Conservation (phyloP, 2,797 vertebrate genomes). For the Artibeus lituratus region DNA sequence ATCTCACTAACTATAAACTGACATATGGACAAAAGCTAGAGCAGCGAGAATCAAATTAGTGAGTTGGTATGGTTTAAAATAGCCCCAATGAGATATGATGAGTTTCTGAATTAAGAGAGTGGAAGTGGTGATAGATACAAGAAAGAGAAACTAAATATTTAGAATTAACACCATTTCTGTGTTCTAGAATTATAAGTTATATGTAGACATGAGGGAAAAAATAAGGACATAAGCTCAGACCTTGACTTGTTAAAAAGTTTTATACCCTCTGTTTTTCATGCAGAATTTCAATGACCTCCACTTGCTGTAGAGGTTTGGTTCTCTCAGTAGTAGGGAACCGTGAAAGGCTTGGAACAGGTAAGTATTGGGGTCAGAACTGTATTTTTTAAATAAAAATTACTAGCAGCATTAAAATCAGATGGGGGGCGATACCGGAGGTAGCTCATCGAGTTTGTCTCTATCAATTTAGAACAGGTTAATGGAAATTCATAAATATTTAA, state of each 20-base stretch:
- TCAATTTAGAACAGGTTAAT: background rate
- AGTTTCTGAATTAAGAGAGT: background rate
- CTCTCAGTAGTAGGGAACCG: background rate
- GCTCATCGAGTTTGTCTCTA: background rate
- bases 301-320: background rate
- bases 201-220: background rate
- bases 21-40: background rate
- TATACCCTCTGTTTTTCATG: background rate
- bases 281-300: background rate
- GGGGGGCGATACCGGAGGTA: fast-evolving
- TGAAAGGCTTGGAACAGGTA: background rate
- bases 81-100: background rate
- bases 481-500: background rate
- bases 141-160: background rate
- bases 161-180: background rate
- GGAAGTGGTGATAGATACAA: background rate
- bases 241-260: background rate
- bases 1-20: background rate
- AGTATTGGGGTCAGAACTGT: background rate
- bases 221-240: background rate
- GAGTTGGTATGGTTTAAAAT: background rate
- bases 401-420: background rate
- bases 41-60: background rate
- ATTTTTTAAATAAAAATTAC: slow-evolving; percentile 35
- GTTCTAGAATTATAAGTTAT: background rate